Evolutionary conservation across 2,797 vertebrate species (phyloP), one percentile per base, ranked within the genome.

Genomic region (Todus mexicanus): DNA sequence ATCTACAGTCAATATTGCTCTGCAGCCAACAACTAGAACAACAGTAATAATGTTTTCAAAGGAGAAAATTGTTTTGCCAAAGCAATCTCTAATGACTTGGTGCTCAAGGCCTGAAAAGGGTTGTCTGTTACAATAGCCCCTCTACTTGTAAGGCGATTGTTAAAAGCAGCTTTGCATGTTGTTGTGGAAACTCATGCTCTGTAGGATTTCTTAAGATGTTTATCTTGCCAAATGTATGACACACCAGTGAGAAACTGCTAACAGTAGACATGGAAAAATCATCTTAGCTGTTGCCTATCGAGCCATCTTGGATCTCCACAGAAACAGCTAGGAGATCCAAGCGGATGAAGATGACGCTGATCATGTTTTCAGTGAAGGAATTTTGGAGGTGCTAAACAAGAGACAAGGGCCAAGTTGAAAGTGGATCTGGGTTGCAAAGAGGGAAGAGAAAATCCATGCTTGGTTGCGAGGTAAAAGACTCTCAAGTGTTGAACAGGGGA

Each of bases 251-350:
- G 31, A 74, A 84, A 37, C 29, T 82, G 27, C 22, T 77, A 53
- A 37, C 23, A 12, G 15, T 45, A 25, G 47, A 27, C 27, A 26
- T 29, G 7, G 38, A 40, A 59, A 57, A 71, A 15, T 83, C 18
- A 33, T n/a, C 7, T 51, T 43, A 21, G 38, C 13, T 35, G 33
- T 14, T 69, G 33, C n/a, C 9, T n/a, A 0, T 80, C 0, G 0
- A 87, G 25, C 29, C 9, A 6, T 47, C 47, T 57, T 80, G 57
- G 14, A 31, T 64, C 37, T 73, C 18, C 43, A 19, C 25, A 56
- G 69, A 35, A 37, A 18, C 48, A 56, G 14, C 2, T 56, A 31
- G 14, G 61, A 61, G 26, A 59, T 50, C 25, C 22, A 47, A 83
- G 42, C 19, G 63, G 35, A 31, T 81, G 40, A 64, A 40, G 37